Base-by-base conservation (phyloP, 2,888 invertebrate genomes). In the Frankliniella intonsa region DNA sequence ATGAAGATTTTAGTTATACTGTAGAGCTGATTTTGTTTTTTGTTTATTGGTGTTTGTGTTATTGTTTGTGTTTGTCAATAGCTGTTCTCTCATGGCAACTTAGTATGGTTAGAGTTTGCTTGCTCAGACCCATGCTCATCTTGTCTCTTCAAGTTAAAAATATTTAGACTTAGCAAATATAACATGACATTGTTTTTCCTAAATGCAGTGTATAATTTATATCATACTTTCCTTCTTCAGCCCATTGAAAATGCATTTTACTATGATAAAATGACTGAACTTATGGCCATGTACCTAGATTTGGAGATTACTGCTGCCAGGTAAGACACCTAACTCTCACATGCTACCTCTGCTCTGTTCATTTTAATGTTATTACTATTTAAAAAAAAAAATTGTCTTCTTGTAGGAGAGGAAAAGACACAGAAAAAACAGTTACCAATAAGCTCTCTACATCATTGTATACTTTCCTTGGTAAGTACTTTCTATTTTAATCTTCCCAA, bases 211-310 rank as follows among this genome's bases (percentile, higher is more conserved):
- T 55, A 62, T 3, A 27, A 14, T 76, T 80, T 81, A 84, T 50
- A 49, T 79, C 81, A 82, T 51, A 84, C 83, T 76, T 83, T 83
- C 11, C 25, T 65, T 65, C 86, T 86, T 79, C 86, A 88, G 88
- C 86, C 86, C 49, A 84, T 86, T 81, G 87, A 88, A 84, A 86
- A 86, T 83, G 85, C 86, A 80, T 84, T 84, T 81, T 89, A 88
- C 85, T 85, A 89, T 84, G 87, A 87, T 83, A 86, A 86, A 82
- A 89, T 89, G 88, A 88, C 88, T 51, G 87, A 88, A 84, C 84
- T 89, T 62, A 85, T 89, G 84, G 88, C 88, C 14, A 86, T 88
- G 86, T 89, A 88, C 84, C 86, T 89, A 85, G 89, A 89, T 83
- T 86, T 88, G 87, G 88, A 89, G 86, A 85, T 89, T 80, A 87